phyloP scores from a whole-genome alignment of 2,888 invertebrate genomes.

The Watsonalla cultraria region DNA sequence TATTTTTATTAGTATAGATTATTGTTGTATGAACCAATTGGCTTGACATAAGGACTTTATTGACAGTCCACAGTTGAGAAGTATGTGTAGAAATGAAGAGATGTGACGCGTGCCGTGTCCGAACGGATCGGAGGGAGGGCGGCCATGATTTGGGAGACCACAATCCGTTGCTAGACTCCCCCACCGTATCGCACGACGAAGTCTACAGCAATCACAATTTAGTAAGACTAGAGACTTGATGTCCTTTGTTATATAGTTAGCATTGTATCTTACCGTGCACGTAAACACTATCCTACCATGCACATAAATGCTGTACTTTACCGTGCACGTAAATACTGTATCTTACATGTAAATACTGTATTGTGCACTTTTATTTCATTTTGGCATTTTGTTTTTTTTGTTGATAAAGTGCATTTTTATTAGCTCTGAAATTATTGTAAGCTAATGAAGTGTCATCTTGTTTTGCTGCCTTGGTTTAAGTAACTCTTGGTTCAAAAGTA shows the following conservation, averaged over 20 bases:
- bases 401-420: no score
- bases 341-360: no score
- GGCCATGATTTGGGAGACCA: conserved; percentile 39
- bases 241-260: conserved; percentile 43
- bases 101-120: conserved; percentile 60
- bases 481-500: no score
- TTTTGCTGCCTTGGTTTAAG: no score
- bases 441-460: no score
- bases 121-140: conserved; percentile 49
- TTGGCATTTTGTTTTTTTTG: no score
- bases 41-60: conserved; percentile 46
- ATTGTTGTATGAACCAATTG: not conserved
- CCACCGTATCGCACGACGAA: conserved; percentile 57
- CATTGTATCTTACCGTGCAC: conserved; percentile 12
- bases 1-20: conserved; percentile 4
- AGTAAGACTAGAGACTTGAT: conserved; percentile 50
- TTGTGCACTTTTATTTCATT: no score
- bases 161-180: conserved; percentile 59
- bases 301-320: conserved; percentile 18
- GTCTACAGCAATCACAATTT: conserved; percentile 54
- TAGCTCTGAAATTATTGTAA: no score
- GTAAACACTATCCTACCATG: not conserved
- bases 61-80: conserved; percentile 67
- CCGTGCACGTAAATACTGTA: no score
- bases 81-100: conserved; percentile 75